These are phyloP conservation scores for Perithous albicinctus DNA, from an alignment of 2,888 invertebrate species.

Conservation along the genomic window DNA sequence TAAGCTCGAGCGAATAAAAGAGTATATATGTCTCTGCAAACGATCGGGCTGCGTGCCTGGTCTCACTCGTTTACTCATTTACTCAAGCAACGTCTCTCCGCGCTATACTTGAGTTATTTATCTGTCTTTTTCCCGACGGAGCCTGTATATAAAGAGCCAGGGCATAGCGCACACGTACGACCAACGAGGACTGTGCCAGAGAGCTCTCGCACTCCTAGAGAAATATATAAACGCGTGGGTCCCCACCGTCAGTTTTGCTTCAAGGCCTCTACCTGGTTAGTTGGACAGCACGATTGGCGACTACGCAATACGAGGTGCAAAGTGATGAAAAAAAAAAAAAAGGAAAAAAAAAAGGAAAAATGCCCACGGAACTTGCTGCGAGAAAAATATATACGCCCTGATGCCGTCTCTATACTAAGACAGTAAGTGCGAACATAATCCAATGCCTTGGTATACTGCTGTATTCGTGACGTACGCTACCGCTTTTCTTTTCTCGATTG, in stretches of 20 bases:
- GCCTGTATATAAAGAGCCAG: slow-evolving; percentile 16
- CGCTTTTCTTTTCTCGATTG: slow-evolving; percentile 60
- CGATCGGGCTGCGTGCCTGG: slow-evolving; percentile 6
- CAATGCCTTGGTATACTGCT: no score
- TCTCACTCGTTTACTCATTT: slow-evolving; percentile 74
- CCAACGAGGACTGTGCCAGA: slow-evolving; percentile 36
- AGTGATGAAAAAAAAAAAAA: slow-evolving; percentile 66
- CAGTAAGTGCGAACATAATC: neutral
- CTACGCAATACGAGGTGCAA: slow-evolving; percentile 75
- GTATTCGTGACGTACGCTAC: slow-evolving; percentile 44
- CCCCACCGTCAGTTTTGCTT: slow-evolving; percentile 77
- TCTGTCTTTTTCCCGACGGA: slow-evolving; percentile 82
- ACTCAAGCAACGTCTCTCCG: slow-evolving; percentile 83
- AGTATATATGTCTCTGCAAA: slow-evolving; percentile 9
- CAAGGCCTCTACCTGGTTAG: slow-evolving; percentile 83
- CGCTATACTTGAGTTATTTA: slow-evolving; percentile 83
- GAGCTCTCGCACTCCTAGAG: slow-evolving; percentile 32
- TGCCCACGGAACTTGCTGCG: slow-evolving; percentile 45
- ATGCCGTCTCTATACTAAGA: neutral
- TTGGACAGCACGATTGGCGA: slow-evolving; percentile 73
- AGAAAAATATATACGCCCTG: slow-evolving; percentile 61
- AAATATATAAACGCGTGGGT: slow-evolving; percentile 79
- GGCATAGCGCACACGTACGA: slow-evolving; percentile 69
- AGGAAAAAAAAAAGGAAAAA: slow-evolving; percentile 50
- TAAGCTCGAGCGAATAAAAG: slow-evolving; percentile 26